phyloP scores from a whole-genome alignment of 2,888 invertebrate species.

The Caenorhabditis zanzibari region DNA sequence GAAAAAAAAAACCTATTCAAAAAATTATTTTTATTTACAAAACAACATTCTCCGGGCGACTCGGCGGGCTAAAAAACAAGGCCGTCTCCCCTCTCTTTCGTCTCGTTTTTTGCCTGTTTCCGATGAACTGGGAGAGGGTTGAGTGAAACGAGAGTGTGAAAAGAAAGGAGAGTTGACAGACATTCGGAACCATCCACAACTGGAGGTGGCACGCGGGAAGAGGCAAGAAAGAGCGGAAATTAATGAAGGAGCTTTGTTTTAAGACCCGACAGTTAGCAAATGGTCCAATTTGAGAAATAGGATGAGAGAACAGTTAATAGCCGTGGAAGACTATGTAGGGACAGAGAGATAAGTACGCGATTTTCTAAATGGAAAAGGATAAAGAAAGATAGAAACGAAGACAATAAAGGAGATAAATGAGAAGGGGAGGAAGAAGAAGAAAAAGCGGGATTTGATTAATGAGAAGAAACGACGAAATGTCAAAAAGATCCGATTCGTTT shows the following conservation, averaged over 20 bases:
- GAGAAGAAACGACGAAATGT: slow-evolving; percentile 44
- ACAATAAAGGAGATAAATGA: slow-evolving; percentile 34
- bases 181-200: slow-evolving; percentile 47
- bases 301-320: background rate
- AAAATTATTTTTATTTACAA: slow-evolving; percentile 50
- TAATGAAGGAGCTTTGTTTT: background rate
- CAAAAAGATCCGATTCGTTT: slow-evolving; percentile 52
- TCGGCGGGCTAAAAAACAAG: slow-evolving; percentile 54
- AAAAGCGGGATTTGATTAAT: slow-evolving; percentile 53
- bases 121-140: slow-evolving; percentile 21
- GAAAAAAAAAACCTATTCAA: slow-evolving; percentile 24
- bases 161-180: slow-evolving; percentile 89
- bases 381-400: slow-evolving; percentile 16
- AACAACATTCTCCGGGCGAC: slow-evolving; percentile 35
- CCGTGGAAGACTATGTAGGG: background rate
- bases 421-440: slow-evolving; percentile 11
- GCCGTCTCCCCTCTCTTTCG: slow-evolving; percentile 22
- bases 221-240: slow-evolving; percentile 9
- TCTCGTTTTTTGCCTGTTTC: slow-evolving; percentile 36
- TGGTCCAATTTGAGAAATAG: slow-evolving; percentile 75
- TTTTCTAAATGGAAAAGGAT: slow-evolving; percentile 26
- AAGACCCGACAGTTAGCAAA: no score
- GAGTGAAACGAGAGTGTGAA: slow-evolving; percentile 85
- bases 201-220: slow-evolving; percentile 41
- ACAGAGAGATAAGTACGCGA: slow-evolving; percentile 10